Conservation (phyloP, 2,888 invertebrate species). For the Orthonevra nobilis region DNA sequence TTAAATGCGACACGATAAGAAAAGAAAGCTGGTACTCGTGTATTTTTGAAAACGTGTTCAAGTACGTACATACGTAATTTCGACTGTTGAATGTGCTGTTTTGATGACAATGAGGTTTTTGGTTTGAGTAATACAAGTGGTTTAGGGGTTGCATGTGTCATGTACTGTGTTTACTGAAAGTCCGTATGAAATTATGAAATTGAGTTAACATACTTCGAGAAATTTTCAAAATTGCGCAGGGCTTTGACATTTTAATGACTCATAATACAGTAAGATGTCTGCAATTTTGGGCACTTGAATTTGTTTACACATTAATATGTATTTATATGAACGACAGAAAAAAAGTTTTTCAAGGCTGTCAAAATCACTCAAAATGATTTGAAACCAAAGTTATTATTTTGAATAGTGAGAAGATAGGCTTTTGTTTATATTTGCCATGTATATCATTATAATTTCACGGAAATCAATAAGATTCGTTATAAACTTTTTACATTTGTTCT, state of each 20-base stretch:
- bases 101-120: conserved; percentile 62
- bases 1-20: conserved; percentile 51
- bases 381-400: too few relatives aligned
- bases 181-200: conserved; percentile 55
- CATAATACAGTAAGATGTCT: conserved; percentile 16
- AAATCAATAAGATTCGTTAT: too few relatives aligned
- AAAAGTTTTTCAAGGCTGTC: not conserved
- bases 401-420: too few relatives aligned
- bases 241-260: conserved; percentile 52
- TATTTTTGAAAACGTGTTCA: conserved; percentile 23
- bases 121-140: conserved; percentile 42
- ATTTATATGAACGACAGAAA: too few relatives aligned
- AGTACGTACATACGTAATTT: not conserved
- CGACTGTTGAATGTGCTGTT: conserved; percentile 57
- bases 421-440: too few relatives aligned
- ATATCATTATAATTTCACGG: too few relatives aligned
- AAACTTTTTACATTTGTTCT: too few relatives aligned
- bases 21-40: conserved; percentile 40
- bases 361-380: not conserved
- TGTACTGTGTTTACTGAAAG: conserved; percentile 28
- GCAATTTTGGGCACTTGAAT: not conserved
- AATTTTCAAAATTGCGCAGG: conserved; percentile 19
- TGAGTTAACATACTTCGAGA: conserved; percentile 29
- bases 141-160: conserved; percentile 41
- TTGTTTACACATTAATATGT: conserved; percentile 5